Conservation (phyloP, 2,888 invertebrate genomes). For the Meiosimyza platycephala region DNA sequence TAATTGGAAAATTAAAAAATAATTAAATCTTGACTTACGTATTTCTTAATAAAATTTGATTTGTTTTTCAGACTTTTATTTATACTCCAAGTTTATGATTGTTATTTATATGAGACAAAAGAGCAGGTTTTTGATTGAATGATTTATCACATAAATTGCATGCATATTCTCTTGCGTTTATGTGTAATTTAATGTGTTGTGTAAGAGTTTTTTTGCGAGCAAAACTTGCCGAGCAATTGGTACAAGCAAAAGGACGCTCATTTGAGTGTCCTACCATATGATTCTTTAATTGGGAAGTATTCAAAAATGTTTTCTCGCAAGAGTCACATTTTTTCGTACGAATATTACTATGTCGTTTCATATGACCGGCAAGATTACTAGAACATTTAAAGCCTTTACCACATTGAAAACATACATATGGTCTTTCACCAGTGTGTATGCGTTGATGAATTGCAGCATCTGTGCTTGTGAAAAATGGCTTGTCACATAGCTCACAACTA, state of each 20-base stretch:
- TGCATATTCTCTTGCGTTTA: constrained; percentile 44
- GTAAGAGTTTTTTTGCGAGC: constrained; percentile 43
- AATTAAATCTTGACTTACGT: too few species aligned
- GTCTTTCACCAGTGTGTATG: constrained; percentile 70
- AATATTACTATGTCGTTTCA: constrained; percentile 43
- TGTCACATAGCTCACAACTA: constrained; percentile 44
- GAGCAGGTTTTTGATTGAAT: constrained; percentile 45
- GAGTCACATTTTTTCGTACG: constrained; percentile 41
- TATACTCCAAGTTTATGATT: constrained; percentile 26
- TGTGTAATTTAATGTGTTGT: constrained; percentile 45
- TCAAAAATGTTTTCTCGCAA: constrained; percentile 40
- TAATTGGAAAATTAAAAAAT: too few species aligned
- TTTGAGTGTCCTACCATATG: constrained; percentile 70
- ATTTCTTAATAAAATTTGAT: too few species aligned
- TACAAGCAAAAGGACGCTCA: constrained; percentile 69
- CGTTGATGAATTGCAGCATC: constrained; percentile 70
- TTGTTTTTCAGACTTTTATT: too few species aligned
- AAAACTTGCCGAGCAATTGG: constrained; percentile 40
- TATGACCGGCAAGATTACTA: constrained; percentile 69
- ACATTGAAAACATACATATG: constrained; percentile 70
- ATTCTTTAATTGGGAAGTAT: constrained; percentile 23
- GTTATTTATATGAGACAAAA: constrained; percentile 42
- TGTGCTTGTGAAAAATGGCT: constrained; percentile 43
- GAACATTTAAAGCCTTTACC: constrained; percentile 71
- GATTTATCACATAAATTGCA: constrained; percentile 45